Evolutionary conservation across 2,113 vertebrate species (phyloP).

Genomic region (Meriones unguiculatus): DNA sequence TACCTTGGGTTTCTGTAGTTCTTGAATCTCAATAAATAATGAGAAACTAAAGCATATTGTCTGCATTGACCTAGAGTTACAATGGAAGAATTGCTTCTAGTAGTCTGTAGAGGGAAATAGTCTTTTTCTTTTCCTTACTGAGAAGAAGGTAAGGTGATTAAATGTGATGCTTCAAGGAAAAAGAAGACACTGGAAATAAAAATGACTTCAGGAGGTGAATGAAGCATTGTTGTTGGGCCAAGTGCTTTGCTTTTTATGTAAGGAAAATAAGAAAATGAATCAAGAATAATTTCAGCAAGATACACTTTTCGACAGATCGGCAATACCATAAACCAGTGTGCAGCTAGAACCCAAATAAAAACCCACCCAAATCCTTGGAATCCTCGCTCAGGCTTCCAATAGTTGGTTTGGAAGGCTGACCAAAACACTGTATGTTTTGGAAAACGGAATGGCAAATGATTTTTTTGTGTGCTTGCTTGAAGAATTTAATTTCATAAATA

Average conservation of each 20-base stretch:
- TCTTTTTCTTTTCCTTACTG: background rate
- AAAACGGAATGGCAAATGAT: slow-evolving; percentile 70
- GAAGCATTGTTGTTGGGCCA: background rate
- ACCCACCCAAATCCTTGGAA: slow-evolving; percentile 33
- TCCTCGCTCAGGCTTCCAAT: slow-evolving; percentile 45
- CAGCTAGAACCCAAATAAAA: slow-evolving; percentile 27
- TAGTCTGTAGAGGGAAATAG: background rate
- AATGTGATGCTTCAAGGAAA: slow-evolving; percentile 13
- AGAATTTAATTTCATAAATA: slow-evolving; percentile 73
- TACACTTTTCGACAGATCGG: slow-evolving; percentile 44
- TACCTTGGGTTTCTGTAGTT: background rate
- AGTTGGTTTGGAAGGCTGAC: slow-evolving; percentile 40
- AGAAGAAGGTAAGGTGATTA: slow-evolving; percentile 27
- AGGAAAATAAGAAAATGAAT: background rate
- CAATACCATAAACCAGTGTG: slow-evolving; percentile 33
- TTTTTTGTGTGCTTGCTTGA: slow-evolving; percentile 67
- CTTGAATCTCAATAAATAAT: slow-evolving; percentile 27
- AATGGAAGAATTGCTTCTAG: slow-evolving; percentile 37
- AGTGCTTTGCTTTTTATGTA: background rate
- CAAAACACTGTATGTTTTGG: slow-evolving; percentile 71
- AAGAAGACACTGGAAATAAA: slow-evolving; percentile 11
- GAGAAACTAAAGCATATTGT: slow-evolving; percentile 24
- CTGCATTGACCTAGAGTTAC: slow-evolving; percentile 11
- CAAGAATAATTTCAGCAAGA: slow-evolving; percentile 13
- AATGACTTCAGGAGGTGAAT: slow-evolving; percentile 41